Percentiles rank a stretch among this genome's conserved stretches.
Evolutionary conservation across 2,797 vertebrate species (phyloP).

Genomic region (Zalophus californianus): DNA sequence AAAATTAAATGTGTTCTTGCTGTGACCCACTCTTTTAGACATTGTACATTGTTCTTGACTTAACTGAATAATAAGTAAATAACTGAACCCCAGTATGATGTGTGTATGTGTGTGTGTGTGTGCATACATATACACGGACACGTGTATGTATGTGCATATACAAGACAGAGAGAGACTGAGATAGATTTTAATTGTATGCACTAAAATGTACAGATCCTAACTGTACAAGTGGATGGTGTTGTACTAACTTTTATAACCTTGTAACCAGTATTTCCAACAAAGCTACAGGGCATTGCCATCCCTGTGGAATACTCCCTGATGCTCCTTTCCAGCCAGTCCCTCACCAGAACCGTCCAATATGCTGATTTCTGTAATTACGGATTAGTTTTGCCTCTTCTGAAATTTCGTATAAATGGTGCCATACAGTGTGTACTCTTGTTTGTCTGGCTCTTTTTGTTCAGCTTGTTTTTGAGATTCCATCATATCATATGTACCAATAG

Average conservation of each 20-base stretch:
- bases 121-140: background rate
- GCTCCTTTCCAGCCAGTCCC: background rate
- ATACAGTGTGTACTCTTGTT: background rate
- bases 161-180: background rate
- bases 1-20: conserved; percentile 17
- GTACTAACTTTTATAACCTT: background rate
- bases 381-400: background rate
- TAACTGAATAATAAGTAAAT: background rate
- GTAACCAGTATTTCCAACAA: background rate
- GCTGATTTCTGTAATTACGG: background rate
- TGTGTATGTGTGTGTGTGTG: background rate
- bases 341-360: background rate
- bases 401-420: background rate
- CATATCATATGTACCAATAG: background rate
- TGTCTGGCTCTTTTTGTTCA: background rate
- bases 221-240: background rate
- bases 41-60: background rate
- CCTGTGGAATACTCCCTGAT: background rate
- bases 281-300: background rate
- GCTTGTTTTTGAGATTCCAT: background rate
- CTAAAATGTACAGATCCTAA: background rate
- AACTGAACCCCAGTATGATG: background rate
- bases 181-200: background rate
- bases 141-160: background rate
- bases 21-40: background rate